phyloP scores from a whole-genome alignment of 2,888 invertebrate genomes.

The Caenorhabditis angaria region DNA sequence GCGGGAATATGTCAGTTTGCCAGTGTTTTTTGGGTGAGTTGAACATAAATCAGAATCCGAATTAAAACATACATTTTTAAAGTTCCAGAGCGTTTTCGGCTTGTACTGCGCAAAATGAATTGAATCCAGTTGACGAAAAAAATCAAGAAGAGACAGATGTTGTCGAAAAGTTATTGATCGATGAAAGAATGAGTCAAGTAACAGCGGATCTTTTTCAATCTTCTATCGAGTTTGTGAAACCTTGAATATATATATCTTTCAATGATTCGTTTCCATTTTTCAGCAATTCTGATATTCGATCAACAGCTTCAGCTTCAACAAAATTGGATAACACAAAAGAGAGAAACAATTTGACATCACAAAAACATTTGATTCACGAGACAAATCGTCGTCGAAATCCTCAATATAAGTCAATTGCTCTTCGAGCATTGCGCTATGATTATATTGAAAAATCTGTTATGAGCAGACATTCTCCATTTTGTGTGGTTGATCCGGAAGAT shows the following conservation, averaged over 20 bases:
- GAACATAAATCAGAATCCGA: background rate
- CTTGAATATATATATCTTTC: no score
- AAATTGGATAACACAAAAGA: conserved; percentile 19
- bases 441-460: conserved; percentile 22
- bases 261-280: no score
- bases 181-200: background rate
- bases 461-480: conserved; percentile 29
- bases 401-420: conserved; percentile 54
- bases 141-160: no score
- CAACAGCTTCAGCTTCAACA: no score
- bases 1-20: conserved; percentile 50
- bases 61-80: background rate
- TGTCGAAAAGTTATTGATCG: background rate
- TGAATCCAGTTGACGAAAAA: no score
- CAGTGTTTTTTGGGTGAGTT: conserved; percentile 39
- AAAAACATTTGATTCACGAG: conserved; percentile 24
- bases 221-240: conserved; percentile 16
- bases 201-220: background rate
- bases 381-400: conserved; percentile 39
- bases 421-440: conserved; percentile 47
- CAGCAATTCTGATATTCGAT: no score
- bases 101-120: background rate
- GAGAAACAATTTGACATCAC: conserved; percentile 15
- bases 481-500: background rate
- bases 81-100: background rate